Percentiles rank a stretch among this genome's conserved stretches.
These are phyloP conservation scores for Simalia tracyae DNA, from an alignment of 2,797 vertebrate species.

Conservation along the genomic window DNA sequence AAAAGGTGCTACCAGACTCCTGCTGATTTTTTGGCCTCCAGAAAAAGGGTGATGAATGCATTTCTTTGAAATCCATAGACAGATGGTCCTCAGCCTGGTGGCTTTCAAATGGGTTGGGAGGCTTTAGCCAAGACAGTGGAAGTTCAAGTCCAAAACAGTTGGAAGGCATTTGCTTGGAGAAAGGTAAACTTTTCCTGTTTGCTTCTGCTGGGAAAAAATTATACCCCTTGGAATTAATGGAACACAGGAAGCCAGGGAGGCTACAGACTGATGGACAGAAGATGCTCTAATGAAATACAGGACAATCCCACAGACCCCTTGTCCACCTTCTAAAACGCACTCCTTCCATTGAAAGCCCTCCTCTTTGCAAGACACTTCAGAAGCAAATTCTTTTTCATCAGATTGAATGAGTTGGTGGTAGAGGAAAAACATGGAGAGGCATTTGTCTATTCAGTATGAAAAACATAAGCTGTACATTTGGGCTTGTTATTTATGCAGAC, in stretches of 20 bases:
- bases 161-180: too few species aligned
- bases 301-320: neutral
- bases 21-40: neutral
- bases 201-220: too few species aligned
- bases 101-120: too few species aligned
- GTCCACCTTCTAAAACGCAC: neutral
- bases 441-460: neutral
- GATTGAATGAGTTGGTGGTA: neutral
- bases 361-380: neutral
- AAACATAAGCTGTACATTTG: constrained; percentile 47
- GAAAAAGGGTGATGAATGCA: neutral
- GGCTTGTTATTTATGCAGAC: constrained; percentile 56
- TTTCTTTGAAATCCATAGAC: too few species aligned
- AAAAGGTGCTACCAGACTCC: neutral
- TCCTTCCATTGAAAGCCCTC: neutral
- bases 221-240: too few species aligned
- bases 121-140: neutral
- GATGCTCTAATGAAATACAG: too few species aligned
- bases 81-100: too few species aligned
- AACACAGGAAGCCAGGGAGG: too few species aligned
- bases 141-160: neutral
- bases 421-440: neutral
- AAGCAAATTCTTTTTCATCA: neutral
- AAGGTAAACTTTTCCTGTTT: too few species aligned
- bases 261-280: too few species aligned